phyloP scores from a whole-genome alignment of 2,888 invertebrate species.

The Agelastica alni region DNA sequence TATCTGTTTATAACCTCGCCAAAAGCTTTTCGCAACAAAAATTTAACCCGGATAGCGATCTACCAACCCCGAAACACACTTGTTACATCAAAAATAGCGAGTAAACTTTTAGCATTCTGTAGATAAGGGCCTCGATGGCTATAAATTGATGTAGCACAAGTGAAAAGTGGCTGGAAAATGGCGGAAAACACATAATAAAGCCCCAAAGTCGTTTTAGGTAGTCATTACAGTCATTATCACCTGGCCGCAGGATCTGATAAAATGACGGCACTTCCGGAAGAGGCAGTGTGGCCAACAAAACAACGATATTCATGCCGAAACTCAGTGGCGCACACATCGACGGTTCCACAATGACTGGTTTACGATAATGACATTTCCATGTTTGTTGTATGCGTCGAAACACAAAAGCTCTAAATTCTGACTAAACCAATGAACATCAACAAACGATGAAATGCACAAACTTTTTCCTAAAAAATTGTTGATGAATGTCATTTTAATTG shows the following conservation, averaged over 20 bases:
- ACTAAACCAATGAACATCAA: too few relatives aligned
- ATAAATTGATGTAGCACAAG: conserved; percentile 25
- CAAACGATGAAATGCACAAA: too few relatives aligned
- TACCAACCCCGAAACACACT: conserved; percentile 11
- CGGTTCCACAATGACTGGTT: conserved; percentile 4
- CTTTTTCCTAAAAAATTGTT: too few relatives aligned
- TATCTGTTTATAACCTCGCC: conserved; percentile 4
- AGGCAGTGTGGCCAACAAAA: conserved; percentile 23
- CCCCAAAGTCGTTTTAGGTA: conserved; percentile 34
- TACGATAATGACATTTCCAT: conserved; percentile 3
- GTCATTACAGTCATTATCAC: conserved; percentile 45
- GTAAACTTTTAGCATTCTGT: conserved; percentile 14
- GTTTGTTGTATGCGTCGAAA: too few relatives aligned
- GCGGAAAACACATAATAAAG: conserved; percentile 31
- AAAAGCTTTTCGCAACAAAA: conserved; percentile 11
- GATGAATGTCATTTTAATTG: too few relatives aligned
- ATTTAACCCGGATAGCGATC: conserved; percentile 10
- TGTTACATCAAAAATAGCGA: conserved; percentile 23
- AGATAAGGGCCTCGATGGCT: conserved; percentile 20
- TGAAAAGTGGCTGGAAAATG: conserved; percentile 26
- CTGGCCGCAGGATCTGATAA: conserved; percentile 43
- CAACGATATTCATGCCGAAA: conserved; percentile 22
- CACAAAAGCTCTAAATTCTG: too few relatives aligned
- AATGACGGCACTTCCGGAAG: conserved; percentile 24
- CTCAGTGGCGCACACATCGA: conserved; percentile 11